phyloP scores from a whole-genome alignment of 30 jellyfish, hydroid and myxozoan genomes.

The Phacellophora camtschatica region DNA sequence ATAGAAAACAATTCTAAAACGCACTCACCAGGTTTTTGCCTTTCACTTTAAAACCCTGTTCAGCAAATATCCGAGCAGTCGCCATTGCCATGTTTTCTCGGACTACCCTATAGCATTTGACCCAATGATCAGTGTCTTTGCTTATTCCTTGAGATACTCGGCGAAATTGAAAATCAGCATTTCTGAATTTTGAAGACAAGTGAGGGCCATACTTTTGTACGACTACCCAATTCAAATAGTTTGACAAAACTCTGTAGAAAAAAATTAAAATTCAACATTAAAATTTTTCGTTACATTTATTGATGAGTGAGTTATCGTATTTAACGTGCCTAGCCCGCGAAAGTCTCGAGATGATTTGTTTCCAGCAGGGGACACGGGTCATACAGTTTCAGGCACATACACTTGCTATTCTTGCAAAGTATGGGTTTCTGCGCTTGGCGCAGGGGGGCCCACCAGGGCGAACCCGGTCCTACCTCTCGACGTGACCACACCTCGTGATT shows the following conservation, averaged over 20 bases:
- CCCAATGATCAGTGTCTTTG: constrained; percentile 60
- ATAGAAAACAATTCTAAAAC: background rate
- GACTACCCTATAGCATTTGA: constrained; percentile 25
- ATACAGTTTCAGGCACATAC: background rate
- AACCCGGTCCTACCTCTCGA: too few relatives aligned
- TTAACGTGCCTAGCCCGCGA: too few relatives aligned
- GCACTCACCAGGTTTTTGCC: constrained; percentile 4
- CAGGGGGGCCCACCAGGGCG: too few relatives aligned
- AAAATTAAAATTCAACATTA: background rate
- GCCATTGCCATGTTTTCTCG: constrained; percentile 66
- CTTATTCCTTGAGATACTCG: constrained; percentile 31
- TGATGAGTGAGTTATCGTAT: too few relatives aligned
- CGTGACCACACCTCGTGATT: too few relatives aligned
- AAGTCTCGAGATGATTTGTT: background rate
- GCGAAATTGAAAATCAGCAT: constrained; percentile 50
- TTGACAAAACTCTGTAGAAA: constrained; percentile 24
- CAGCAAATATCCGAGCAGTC: constrained; percentile 16
- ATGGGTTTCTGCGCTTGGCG: too few relatives aligned
- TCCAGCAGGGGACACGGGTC: background rate
- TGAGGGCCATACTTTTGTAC: constrained; percentile 43
- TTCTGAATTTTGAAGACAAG: constrained; percentile 46
- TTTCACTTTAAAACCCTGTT: background rate
- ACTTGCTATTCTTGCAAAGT: too few relatives aligned
- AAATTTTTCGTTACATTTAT: background rate
- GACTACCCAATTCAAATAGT: constrained; percentile 54